phyloP scores from a whole-genome alignment of 2,113 vertebrate species.

The Mus spicilegus region DNA sequence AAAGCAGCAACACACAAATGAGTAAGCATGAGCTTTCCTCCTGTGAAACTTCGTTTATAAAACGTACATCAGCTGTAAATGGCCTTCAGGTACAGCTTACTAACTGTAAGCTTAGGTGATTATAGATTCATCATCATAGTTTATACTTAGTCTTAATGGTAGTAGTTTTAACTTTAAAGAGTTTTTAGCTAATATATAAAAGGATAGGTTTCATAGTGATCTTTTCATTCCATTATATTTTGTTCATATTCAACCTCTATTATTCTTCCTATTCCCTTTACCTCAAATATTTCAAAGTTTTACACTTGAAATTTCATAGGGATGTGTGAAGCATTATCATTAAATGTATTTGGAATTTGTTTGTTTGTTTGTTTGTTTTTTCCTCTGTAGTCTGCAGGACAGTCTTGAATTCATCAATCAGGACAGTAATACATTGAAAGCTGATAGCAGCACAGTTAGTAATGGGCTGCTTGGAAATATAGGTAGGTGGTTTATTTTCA shows the following conservation, averaged over 20 bases:
- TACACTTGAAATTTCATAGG: conserved; percentile 40
- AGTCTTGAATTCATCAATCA: conserved; percentile 98
- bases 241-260: not conserved
- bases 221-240: not conserved
- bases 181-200: not conserved
- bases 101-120: not conserved
- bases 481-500: conserved; percentile 89
- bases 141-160: conserved; percentile 25
- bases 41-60: conserved; percentile 17
- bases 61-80: conserved; percentile 15
- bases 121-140: not conserved
- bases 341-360: conserved; percentile 50
- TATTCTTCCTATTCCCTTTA: not conserved
- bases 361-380: conserved; percentile 59
- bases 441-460: conserved; percentile 93
- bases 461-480: conserved; percentile 96
- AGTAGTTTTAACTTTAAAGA: conserved; percentile 12
- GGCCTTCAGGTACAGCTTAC: not conserved
- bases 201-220: not conserved
- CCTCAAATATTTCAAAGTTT: not conserved
- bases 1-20: conserved; percentile 1
- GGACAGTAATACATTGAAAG: conserved; percentile 92
- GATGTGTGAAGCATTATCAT: conserved; percentile 34
- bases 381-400: conserved; percentile 92
- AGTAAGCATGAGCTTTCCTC: not conserved